These are phyloP conservation scores for Cenopis cana DNA, from an alignment of 2,888 invertebrate genomes.

Conservation along the genomic window DNA sequence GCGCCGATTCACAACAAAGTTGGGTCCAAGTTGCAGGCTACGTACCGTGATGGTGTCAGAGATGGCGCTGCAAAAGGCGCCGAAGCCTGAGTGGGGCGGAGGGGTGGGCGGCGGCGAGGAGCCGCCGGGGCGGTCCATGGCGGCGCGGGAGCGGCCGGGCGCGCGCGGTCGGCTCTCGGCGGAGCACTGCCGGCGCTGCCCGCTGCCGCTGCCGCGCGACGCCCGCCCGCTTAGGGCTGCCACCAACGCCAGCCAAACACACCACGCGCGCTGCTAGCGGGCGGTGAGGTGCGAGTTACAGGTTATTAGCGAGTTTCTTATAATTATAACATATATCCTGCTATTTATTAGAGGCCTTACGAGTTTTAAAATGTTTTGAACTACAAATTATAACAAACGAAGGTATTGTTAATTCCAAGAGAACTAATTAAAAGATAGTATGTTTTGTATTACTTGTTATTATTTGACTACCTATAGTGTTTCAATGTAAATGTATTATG, in stretches of 20 bases:
- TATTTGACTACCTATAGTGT: no score
- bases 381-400: no score
- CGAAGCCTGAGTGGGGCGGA: constrained; percentile 73
- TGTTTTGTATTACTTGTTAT: no score
- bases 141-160: constrained; percentile 47
- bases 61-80: constrained; percentile 82
- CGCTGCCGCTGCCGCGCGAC: constrained; percentile 39
- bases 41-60: constrained; percentile 82
- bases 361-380: no score
- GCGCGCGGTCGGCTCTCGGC: constrained; percentile 56
- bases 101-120: constrained; percentile 60
- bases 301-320: constrained; percentile 12
- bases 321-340: no score
- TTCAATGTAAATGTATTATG: no score
- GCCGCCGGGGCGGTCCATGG: constrained; percentile 73
- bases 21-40: constrained; percentile 49
- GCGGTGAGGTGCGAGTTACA: constrained; percentile 11
- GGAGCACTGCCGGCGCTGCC: constrained; percentile 70
- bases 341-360: no score
- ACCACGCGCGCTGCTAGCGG: background rate
- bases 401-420: no score
- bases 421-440: no score
- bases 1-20: constrained; percentile 23
- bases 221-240: constrained; percentile 37
- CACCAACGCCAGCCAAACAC: constrained; percentile 18